Conservation (phyloP, 2,888 invertebrate genomes). For the Nephrotoma appendiculata region DNA sequence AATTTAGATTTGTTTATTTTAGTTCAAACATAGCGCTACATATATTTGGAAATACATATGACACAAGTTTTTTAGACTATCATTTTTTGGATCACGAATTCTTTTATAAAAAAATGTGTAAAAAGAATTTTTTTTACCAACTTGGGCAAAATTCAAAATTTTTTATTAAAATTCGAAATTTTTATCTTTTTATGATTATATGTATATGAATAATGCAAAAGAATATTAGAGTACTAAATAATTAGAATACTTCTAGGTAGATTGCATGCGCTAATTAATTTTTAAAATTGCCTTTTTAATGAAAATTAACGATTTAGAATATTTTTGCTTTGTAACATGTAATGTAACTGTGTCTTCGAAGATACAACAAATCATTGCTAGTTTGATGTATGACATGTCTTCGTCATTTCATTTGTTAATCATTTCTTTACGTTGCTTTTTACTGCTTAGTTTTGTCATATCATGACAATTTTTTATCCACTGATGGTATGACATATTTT, state of each 20-base stretch:
- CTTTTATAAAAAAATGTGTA: not conserved
- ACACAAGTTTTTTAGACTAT: not conserved
- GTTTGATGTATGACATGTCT: too few relatives aligned
- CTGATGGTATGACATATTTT: too few relatives aligned
- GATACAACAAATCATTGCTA: not conserved
- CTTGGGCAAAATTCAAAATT: not conserved
- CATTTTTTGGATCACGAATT: not conserved
- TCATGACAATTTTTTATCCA: too few relatives aligned
- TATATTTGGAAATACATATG: not conserved
- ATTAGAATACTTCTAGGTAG: not conserved
- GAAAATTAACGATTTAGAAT: not conserved
- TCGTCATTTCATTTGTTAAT: too few relatives aligned
- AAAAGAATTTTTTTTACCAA: not conserved
- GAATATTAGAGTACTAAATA: not conserved
- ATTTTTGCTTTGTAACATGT: too few relatives aligned
- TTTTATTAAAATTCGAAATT: not conserved
- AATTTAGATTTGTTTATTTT: not conserved
- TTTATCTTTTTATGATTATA: not conserved
- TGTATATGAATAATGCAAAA: not conserved
- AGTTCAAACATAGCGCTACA: not conserved
- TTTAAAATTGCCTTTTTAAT: not conserved
- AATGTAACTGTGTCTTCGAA: not conserved
- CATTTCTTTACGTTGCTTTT: too few relatives aligned
- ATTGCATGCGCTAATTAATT: not conserved
- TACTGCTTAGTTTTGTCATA: too few relatives aligned